phyloP scores from a whole-genome alignment of 53 echinoderm and acorn worm genomes.

The Hippasteria phrygiana region DNA sequence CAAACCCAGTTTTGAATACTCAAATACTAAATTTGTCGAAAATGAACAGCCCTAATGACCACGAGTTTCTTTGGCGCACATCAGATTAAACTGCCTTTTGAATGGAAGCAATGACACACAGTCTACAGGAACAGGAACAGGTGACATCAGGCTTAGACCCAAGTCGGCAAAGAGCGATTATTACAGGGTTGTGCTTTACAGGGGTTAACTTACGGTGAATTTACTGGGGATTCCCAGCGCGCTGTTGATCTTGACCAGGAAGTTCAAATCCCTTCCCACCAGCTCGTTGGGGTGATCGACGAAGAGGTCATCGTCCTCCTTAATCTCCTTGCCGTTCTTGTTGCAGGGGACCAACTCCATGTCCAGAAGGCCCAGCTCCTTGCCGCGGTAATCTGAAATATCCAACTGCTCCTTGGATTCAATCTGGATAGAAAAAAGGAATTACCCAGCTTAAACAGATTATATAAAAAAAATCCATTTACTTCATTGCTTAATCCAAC shows the following conservation, averaged over 20 bases:
- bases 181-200: background rate
- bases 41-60: too few relatives aligned
- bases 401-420: slow-evolving; percentile 91
- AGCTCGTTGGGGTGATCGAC: slow-evolving; percentile 96
- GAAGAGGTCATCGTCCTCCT: slow-evolving; percentile 94
- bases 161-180: too few relatives aligned
- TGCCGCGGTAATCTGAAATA: slow-evolving; percentile 83
- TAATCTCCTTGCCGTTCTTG: slow-evolving; percentile 88
- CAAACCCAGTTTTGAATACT: too few relatives aligned
- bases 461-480: background rate
- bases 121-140: too few relatives aligned
- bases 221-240: slow-evolving; percentile 88
- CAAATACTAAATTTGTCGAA: too few relatives aligned
- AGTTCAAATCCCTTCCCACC: slow-evolving; percentile 85
- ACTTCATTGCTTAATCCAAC: too few relatives aligned
- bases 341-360: slow-evolving; percentile 91
- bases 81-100: too few relatives aligned
- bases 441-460: background rate
- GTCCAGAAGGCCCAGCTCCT: slow-evolving; percentile 85
- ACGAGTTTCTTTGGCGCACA: too few relatives aligned
- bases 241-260: slow-evolving; percentile 86
- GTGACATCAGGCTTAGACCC: too few relatives aligned
- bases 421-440: slow-evolving; percentile 69
- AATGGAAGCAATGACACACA: too few relatives aligned
- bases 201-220: slow-evolving; percentile 79